Evolutionary conservation across 2,113 vertebrate species (phyloP).

Genomic region (Suncus etruscus): DNA sequence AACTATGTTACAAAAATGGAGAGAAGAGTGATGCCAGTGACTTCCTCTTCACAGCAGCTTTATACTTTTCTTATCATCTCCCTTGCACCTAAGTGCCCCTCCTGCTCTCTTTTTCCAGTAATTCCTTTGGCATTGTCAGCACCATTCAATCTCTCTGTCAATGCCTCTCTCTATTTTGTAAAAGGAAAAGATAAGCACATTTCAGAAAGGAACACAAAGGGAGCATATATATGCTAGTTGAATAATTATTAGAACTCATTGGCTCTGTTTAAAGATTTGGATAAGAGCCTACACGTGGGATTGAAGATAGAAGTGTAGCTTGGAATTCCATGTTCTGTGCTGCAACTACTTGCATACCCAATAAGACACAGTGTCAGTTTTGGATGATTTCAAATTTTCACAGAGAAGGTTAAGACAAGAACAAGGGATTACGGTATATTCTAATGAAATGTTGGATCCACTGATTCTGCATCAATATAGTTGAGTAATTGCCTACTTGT

Average conservation of each 20-base stretch:
- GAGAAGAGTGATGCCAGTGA: neutral
- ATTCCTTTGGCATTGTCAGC: constrained; percentile 63
- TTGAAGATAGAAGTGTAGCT: constrained; percentile 58
- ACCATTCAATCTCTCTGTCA: constrained; percentile 70
- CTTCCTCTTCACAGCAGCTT: neutral
- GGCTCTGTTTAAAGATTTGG: constrained; percentile 71
- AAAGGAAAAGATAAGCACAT: constrained; percentile 82
- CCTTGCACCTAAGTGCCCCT: neutral
- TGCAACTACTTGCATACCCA: constrained; percentile 77
- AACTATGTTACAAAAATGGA: neutral
- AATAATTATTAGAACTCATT: constrained; percentile 81
- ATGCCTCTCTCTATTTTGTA: constrained; percentile 69
- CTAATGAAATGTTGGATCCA: constrained; percentile 73
- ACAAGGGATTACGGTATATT: constrained; percentile 71
- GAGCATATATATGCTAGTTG: constrained; percentile 73
- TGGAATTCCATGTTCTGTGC: constrained; percentile 21
- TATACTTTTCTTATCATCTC: constrained; percentile 61
- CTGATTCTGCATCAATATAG: constrained; percentile 65
- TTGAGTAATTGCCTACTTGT: constrained; percentile 77
- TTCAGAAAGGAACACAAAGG: constrained; percentile 78
- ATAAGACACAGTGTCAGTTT: constrained; percentile 66
- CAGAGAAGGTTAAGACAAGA: constrained; percentile 80
- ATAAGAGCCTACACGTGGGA: constrained; percentile 75
- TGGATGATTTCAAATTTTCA: constrained; percentile 68
- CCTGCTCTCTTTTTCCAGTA: constrained; percentile 44